Base-by-base conservation (phyloP, 2,113 vertebrate species). In the Oophaga pumilio region DNA sequence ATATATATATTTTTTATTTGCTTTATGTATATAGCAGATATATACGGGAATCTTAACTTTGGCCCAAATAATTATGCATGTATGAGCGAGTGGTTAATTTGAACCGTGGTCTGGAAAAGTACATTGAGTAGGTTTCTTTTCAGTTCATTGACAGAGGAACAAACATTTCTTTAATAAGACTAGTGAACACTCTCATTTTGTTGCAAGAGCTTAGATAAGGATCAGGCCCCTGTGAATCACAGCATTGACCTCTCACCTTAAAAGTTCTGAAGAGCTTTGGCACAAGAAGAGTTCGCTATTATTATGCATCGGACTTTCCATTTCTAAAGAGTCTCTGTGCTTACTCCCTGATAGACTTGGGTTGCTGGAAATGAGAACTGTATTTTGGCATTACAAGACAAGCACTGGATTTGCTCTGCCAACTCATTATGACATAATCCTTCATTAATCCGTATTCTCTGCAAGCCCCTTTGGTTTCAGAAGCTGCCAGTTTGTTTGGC, bases 81-180 rank as follows among this genome's bases (percentile, higher is more conserved):
- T 94, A 92, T 93, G 91, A 94, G 93, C 92, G 92, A 93, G 90
- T 93, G 91, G 91, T 94, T 95, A 94, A 94, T 93, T 93, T 52
- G 26, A 91, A 91, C 43, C 92, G 92, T 92, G 92, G 93, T 94
- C 95, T 95, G 93, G 93, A 93, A 93, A 94, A 95, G 93, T 91
- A 90, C 87, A 89, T 91, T 93, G 93, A 94, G 89, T 90, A 12
- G 68, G 93, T 94, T 94, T 92, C 95, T 94, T 94, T 95, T 95
- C 93, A 93, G 92, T 93, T 93, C 92, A 93, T 92, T 95, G 94
- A 94, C 89, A 73, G 91, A 82, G 95, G 95, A 96, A 96, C 95
- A 97, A 97, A 96, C 95, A 96, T 97, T 97, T 96, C 95, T 95
- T 96, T 98, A 97, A 97, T 97, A 96, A 96, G 95, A 94, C 93